Percentiles rank a stretch among this genome's conserved stretches.
phyloP scores from a whole-genome alignment of 2,888 invertebrate genomes.

The Ochropacha duplaris region DNA sequence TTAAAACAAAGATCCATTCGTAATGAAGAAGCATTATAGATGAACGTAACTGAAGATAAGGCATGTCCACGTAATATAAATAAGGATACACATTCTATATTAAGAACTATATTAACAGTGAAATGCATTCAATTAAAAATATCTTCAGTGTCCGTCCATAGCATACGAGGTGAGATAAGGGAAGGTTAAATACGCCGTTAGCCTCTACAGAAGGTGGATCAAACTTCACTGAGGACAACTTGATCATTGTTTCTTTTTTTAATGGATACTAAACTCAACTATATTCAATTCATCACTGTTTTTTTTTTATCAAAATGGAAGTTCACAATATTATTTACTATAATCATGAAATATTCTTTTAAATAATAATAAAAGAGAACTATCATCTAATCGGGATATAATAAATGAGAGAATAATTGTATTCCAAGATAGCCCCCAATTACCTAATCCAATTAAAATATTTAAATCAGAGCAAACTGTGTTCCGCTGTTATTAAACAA shows the following conservation, averaged over 20 bases:
- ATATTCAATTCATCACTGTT: constrained; percentile 7
- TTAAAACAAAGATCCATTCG: background rate
- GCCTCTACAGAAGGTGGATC: constrained; percentile 26
- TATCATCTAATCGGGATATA: background rate
- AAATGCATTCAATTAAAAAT: constrained; percentile 7
- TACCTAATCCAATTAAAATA: background rate
- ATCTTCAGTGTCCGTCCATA: constrained; percentile 14
- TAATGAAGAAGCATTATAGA: background rate
- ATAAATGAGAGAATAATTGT: background rate
- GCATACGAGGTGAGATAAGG: constrained; percentile 26
- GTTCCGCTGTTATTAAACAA: background rate
- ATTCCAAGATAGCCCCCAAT: background rate
- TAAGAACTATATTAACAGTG: background rate
- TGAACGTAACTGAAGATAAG: background rate
- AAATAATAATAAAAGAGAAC: background rate
- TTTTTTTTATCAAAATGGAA: background rate
- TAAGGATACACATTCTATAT: background rate
- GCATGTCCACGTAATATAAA: background rate
- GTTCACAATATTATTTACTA: background rate
- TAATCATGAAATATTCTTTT: background rate
- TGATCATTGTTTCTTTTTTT: constrained; percentile 26
- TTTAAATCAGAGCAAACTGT: background rate
- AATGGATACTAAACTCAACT: constrained; percentile 26
- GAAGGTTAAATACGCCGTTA: constrained; percentile 31
- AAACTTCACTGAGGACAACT: constrained; percentile 27